Evolutionary conservation across 2,797 vertebrate genomes (phyloP).

Genomic region (Dermochelys coriacea): DNA sequence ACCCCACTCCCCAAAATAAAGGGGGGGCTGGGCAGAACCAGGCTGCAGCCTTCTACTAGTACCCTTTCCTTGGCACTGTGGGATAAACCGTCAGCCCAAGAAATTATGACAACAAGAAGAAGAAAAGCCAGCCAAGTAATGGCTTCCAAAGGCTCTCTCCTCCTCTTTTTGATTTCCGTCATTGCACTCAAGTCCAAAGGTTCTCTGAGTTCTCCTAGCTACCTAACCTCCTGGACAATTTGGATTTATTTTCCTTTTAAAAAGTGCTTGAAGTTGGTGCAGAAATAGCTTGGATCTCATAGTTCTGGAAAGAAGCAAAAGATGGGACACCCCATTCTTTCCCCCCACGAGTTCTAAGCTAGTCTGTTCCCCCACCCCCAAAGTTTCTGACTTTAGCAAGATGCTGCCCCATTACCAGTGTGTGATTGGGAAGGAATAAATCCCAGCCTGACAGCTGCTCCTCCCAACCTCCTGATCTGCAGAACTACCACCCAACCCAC

Average conservation of each 20-base stretch:
- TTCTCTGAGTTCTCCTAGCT: background rate
- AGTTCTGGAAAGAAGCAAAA: background rate
- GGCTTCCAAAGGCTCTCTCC: background rate
- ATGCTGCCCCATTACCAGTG: background rate
- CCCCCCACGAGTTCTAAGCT: background rate
- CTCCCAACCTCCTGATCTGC: background rate
- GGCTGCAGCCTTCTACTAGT: background rate
- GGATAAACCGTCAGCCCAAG: background rate
- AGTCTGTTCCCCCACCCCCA: background rate
- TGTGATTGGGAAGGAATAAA: background rate
- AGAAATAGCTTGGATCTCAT: background rate
- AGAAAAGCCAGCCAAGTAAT: background rate
- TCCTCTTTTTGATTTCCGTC: background rate
- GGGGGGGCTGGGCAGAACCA: background rate
- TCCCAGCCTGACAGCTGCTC: rapidly evolving
- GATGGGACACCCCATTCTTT: background rate
- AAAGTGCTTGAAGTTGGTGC: background rate
- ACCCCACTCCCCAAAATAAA: slow-evolving; percentile 10
- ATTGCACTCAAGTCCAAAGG: background rate
- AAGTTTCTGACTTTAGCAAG: background rate
- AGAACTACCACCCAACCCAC: background rate
- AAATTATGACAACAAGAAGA: background rate
- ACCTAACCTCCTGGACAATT: background rate
- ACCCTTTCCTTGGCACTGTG: rapidly evolving
- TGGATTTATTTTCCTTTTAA: slow-evolving; percentile 7